Conservation (phyloP, 2,888 invertebrate species). For the Invenusta paracnida region DNA sequence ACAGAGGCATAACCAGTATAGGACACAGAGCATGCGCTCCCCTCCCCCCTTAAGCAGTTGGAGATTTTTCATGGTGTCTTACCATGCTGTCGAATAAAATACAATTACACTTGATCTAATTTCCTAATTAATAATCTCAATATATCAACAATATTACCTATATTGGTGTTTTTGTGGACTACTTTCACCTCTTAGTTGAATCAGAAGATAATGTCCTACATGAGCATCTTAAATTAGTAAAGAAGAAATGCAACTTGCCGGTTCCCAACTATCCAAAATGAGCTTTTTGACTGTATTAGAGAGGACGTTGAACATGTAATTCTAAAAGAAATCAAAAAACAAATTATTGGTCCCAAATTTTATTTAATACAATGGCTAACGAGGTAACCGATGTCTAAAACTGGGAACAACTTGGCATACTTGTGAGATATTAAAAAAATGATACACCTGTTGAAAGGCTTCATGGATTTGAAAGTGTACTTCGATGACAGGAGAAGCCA, state of each 20-base stretch:
- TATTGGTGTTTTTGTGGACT: background rate
- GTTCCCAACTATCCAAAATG: background rate
- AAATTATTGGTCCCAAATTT: background rate
- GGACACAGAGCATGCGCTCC: no score
- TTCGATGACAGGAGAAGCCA: background rate
- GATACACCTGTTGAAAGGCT: background rate
- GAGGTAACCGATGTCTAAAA: background rate
- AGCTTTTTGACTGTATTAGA: background rate
- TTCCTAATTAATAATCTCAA: no score
- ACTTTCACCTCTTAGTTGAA: background rate
- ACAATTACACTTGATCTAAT: no score
- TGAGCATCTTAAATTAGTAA: background rate
- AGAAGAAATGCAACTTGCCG: background rate
- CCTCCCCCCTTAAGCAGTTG: no score
- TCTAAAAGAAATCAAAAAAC: background rate
- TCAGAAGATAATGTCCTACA: background rate
- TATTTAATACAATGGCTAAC: background rate
- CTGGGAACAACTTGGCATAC: background rate
- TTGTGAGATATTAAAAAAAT: background rate
- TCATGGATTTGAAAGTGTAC: background rate
- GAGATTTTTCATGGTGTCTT: no score
- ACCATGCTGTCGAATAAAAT: no score
- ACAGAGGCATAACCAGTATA: no score
- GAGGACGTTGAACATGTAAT: background rate
- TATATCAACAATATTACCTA: no score